These are phyloP conservation scores for Poeciliopsis gracilis DNA, from an alignment of 2,797 vertebrate genomes.

Conservation along the genomic window DNA sequence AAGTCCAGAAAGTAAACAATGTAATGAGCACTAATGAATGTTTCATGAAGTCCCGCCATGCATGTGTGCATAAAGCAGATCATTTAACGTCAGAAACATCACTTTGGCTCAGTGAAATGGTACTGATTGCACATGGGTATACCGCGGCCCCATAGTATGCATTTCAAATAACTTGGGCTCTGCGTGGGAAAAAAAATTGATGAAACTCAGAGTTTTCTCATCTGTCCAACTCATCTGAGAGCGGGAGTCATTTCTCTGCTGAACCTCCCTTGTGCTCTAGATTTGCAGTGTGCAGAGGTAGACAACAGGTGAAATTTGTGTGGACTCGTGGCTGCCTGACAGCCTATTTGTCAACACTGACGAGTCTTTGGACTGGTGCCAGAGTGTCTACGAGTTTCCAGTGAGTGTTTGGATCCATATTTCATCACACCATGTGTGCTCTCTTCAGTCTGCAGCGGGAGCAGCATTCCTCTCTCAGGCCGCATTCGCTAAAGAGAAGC, in stretches of 20 bases:
- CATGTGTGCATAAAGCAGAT: slow-evolving; percentile 24
- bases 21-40: slow-evolving; percentile 13
- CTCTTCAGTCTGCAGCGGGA: slow-evolving; percentile 23
- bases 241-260: slow-evolving; percentile 1
- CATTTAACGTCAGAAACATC: slow-evolving; percentile 31
- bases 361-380: slow-evolving; percentile 42
- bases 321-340: slow-evolving; percentile 3
- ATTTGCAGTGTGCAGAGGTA: slow-evolving; percentile 24
- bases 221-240: slow-evolving; percentile 12
- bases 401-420: slow-evolving; percentile 35
- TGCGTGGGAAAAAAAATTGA: slow-evolving; percentile 24
- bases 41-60: slow-evolving; percentile 2
- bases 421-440: slow-evolving; percentile 42
- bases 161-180: slow-evolving; percentile 61
- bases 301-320: slow-evolving; percentile 46
- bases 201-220: slow-evolving; percentile 13
- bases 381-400: slow-evolving; percentile 33
- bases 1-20: slow-evolving; percentile 13
- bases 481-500: slow-evolving; percentile 2
- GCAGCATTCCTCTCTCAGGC: slow-evolving; percentile 12
- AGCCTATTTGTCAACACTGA: slow-evolving; percentile 46
- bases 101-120: background rate
- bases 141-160: slow-evolving; percentile 49
- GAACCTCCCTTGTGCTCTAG: slow-evolving; percentile 6
- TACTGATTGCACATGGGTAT: slow-evolving; percentile 49